Conservation (phyloP, 2,888 invertebrate genomes). For the Catocala nupta region DNA sequence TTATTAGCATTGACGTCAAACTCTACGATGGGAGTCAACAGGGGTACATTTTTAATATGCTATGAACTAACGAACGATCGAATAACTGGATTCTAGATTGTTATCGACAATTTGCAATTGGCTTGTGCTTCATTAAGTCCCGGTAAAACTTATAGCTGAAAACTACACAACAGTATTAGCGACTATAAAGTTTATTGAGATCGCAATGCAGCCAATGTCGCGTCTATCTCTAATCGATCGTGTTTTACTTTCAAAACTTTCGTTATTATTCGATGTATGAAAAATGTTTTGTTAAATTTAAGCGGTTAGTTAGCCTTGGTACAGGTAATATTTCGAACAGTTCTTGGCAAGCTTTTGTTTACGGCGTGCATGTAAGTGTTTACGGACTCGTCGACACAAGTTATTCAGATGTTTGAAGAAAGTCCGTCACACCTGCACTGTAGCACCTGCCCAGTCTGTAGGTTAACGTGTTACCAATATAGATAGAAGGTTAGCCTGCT, state of each 20-base stretch:
- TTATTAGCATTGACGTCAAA: conserved; percentile 75
- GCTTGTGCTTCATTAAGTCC: conserved; percentile 8
- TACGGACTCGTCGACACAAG: conserved; percentile 57
- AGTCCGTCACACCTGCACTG: conserved; percentile 56
- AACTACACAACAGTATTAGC: conserved; percentile 15
- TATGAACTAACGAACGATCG: conserved; percentile 23
- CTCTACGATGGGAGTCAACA: conserved; percentile 65
- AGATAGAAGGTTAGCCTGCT: conserved; percentile 69
- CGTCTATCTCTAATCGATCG: conserved; percentile 21
- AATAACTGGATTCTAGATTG: conserved; percentile 14
- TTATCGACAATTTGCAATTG: conserved; percentile 11
- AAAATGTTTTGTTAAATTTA: conserved; percentile 9
- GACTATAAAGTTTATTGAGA: conserved; percentile 21
- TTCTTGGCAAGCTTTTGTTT: conserved; percentile 62
- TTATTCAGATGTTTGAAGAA: conserved; percentile 61
- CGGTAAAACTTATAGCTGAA: conserved; percentile 14
- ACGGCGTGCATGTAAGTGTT: conserved; percentile 57
- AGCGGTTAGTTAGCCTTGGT: conserved; percentile 12
- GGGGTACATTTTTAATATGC: conserved; percentile 63
- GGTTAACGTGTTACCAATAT: conserved; percentile 71
- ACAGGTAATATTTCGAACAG: conserved; percentile 23
- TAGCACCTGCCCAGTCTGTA: conserved; percentile 61
- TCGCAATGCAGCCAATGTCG: conserved; percentile 12
- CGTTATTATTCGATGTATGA: conserved; percentile 15
- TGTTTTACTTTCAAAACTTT: conserved; percentile 43